Conservation (phyloP, 2,888 invertebrate genomes). For the Pteria penguin region DNA sequence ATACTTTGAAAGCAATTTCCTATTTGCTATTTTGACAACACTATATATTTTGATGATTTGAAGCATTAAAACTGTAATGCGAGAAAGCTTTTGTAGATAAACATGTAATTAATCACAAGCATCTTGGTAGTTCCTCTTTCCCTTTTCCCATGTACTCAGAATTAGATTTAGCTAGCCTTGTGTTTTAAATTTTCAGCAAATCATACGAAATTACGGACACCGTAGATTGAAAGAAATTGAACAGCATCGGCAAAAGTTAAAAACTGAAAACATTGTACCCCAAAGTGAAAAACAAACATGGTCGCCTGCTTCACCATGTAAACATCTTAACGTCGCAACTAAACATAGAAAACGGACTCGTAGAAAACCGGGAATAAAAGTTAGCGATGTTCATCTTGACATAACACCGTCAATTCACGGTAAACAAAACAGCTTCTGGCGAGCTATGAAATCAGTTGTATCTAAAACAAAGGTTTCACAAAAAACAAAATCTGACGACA, state of each 20-base stretch:
- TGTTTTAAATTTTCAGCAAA: constrained; percentile 58
- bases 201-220: constrained; percentile 73
- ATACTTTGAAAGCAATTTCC: too few species aligned
- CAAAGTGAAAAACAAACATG: constrained; percentile 21
- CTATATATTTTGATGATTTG: too few species aligned
- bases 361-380: constrained; percentile 13
- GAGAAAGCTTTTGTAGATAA: too few species aligned
- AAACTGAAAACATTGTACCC: constrained; percentile 43
- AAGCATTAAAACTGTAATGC: too few species aligned
- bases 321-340: constrained; percentile 19
- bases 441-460: constrained; percentile 14
- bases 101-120: neutral
- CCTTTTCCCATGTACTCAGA: too few species aligned
- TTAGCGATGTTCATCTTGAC: neutral
- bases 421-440: neutral
- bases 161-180: neutral
- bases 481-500: neutral
- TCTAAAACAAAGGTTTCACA: neutral
- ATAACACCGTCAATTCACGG: neutral
- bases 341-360: constrained; percentile 8
- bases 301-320: constrained; percentile 32
- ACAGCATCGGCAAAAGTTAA: constrained; percentile 65
- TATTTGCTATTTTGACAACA: too few species aligned
- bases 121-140: neutral
- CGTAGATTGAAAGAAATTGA: constrained; percentile 69